Evolutionary conservation across 2,797 vertebrate species (phyloP).

Genomic region (Gastrophryne carolinensis): DNA sequence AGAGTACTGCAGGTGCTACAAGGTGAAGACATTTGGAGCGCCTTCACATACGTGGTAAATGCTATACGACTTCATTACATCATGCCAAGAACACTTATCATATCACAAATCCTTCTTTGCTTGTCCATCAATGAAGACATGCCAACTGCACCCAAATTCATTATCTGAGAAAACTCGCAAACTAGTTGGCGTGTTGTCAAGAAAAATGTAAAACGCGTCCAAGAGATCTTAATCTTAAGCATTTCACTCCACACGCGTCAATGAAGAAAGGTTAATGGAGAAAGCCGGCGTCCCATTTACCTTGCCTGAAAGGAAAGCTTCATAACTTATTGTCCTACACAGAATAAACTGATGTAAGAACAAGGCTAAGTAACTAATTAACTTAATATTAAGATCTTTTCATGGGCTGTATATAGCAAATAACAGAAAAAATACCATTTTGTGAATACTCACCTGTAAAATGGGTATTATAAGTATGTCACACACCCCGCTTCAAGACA

Average conservation of each 20-base stretch:
- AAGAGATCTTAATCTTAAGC: slow-evolving; percentile 63
- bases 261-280: neutral
- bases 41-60: slow-evolving; percentile 73
- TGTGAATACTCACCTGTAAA: no score
- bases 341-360: no score
- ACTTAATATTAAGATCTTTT: no score
- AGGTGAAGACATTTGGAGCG: slow-evolving; percentile 79
- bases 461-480: no score
- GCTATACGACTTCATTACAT: slow-evolving; percentile 97
- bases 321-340: neutral
- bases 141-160: slow-evolving; percentile 73
- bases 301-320: neutral
- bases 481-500: no score
- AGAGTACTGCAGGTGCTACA: slow-evolving; percentile 72
- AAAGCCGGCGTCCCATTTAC: neutral
- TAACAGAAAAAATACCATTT: no score
- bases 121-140: slow-evolving; percentile 71
- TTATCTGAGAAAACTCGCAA: slow-evolving; percentile 78
- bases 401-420: no score
- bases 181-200: slow-evolving; percentile 66
- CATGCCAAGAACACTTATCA: slow-evolving; percentile 83
- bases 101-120: slow-evolving; percentile 66
- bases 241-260: neutral
- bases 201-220: slow-evolving; percentile 62
- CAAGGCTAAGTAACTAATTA: no score